These are phyloP conservation scores for Serripes groenlandicus DNA, from an alignment of 2,888 invertebrate genomes.

Conservation along the genomic window DNA sequence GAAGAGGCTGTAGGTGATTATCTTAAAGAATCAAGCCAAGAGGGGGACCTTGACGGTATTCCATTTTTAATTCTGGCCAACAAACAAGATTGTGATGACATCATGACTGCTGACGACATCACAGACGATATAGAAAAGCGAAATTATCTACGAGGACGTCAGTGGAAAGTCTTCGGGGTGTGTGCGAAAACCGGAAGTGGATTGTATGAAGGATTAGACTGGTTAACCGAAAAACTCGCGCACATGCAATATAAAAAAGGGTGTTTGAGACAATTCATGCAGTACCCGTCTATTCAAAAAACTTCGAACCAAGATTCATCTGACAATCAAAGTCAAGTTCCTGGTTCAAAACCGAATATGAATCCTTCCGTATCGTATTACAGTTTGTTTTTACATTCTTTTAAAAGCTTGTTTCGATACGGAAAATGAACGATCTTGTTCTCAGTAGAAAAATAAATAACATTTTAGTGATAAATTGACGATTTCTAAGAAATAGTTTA, in stretches of 20 bases:
- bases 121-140: constrained; percentile 28
- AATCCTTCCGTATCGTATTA: background rate
- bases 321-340: background rate
- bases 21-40: constrained; percentile 21
- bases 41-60: constrained; percentile 61
- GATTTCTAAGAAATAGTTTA: no score
- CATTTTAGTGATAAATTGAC: no score
- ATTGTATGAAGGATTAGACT: constrained; percentile 62
- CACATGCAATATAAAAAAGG: background rate
- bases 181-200: constrained; percentile 53
- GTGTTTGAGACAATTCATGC: background rate
- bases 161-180: constrained; percentile 53
- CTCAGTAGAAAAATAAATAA: no score
- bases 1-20: constrained; percentile 66
- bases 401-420: background rate
- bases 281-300: background rate
- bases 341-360: background rate
- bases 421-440: no score
- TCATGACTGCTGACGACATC: constrained; percentile 65
- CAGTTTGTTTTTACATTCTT: background rate
- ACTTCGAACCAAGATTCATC: background rate
- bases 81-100: constrained; percentile 72
- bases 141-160: background rate
- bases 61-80: constrained; percentile 70
- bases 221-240: constrained; percentile 43